Base-by-base conservation (phyloP, 2,888 invertebrate genomes). In the Pyralis farinalis region DNA sequence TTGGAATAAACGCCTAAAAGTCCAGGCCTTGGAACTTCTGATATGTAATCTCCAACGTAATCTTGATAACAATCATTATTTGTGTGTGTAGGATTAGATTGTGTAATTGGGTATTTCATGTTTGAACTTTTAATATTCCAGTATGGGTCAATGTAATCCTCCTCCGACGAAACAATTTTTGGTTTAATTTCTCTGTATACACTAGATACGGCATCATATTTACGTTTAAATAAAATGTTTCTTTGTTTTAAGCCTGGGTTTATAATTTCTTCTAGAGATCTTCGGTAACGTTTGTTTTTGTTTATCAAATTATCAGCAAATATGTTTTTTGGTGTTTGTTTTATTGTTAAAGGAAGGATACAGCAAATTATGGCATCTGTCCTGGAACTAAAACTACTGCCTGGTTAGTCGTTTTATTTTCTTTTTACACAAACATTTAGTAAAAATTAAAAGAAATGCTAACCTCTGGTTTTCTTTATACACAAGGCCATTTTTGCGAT, bases 1-100 rank as follows among this genome's bases (percentile, higher is more conserved):
- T 85, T 83, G 1, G 86, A 84, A 58, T 85, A 85, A 12, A 84
- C 36, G 3, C 86, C 86, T 25, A 71, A 53, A n/a, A 86, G 51
- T 0, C 87, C 84, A 6, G 87, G 87, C 45, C 53, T 74, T 1
- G 87, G 87, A 36, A 87, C 34, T 55, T 88, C 87, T 11, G 52
- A 68, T n/a, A 63, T 49, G 44, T 82, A 82, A 39, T 77, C 76
- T 37, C 79, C 74, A 21, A 51, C 51, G 37, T 75, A 76, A 36
- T 79, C 78, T 33, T 69, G 59, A 20, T 50, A 59, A 22, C 72
- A 70, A 33, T 73, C 62, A 7, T 16, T 27, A 16, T 28, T 39
- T 5, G 20, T 33, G 3, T 12, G 27, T 8, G 55, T 54, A 21
- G 51, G 48, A 22, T 49, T 52, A 36, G 44, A 50, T 34, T 42